Percentiles rank a stretch among this genome's conserved stretches.
Conservation (phyloP, 2,797 vertebrate genomes). For the Percopsis omiscomaycus region DNA sequence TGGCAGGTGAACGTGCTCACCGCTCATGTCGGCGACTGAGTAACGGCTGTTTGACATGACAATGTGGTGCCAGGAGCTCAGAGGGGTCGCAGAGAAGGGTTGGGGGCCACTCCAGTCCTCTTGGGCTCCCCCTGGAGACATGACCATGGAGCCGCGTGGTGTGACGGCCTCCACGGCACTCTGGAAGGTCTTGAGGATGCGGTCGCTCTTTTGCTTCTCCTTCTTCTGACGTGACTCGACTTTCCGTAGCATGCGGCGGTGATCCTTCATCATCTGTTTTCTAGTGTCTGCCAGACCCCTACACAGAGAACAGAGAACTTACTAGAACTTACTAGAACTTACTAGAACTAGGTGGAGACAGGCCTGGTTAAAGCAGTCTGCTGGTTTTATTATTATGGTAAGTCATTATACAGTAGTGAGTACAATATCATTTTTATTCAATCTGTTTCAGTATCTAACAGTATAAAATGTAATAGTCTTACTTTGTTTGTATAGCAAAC, state of each 20-base stretch:
- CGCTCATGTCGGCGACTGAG: slow-evolving; percentile 73
- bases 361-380: too few species aligned
- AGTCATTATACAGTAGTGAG: too few species aligned
- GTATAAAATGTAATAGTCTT: background rate
- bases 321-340: too few species aligned
- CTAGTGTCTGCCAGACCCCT: slow-evolving; percentile 84
- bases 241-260: slow-evolving; percentile 77
- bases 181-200: slow-evolving; percentile 84
- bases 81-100: slow-evolving; percentile 78
- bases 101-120: slow-evolving; percentile 73
- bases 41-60: slow-evolving; percentile 77
- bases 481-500: slow-evolving; percentile 8
- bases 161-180: slow-evolving; percentile 79
- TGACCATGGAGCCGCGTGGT: slow-evolving; percentile 77
- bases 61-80: slow-evolving; percentile 83
- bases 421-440: background rate
- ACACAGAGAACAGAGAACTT: slow-evolving; percentile 25
- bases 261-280: slow-evolving; percentile 84
- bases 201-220: slow-evolving; percentile 82
- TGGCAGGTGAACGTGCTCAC: slow-evolving; percentile 70
- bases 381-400: too few species aligned
- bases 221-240: slow-evolving; percentile 83
- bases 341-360: too few species aligned
- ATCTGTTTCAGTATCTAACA: slow-evolving; percentile 14
- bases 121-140: slow-evolving; percentile 73